A percentile compares a stretch with the other conserved stretches of the same genome.
These are phyloP conservation scores for Pantherophis alleghaniensis DNA, from an alignment of 2,797 vertebrate genomes.

Conservation along the genomic window DNA sequence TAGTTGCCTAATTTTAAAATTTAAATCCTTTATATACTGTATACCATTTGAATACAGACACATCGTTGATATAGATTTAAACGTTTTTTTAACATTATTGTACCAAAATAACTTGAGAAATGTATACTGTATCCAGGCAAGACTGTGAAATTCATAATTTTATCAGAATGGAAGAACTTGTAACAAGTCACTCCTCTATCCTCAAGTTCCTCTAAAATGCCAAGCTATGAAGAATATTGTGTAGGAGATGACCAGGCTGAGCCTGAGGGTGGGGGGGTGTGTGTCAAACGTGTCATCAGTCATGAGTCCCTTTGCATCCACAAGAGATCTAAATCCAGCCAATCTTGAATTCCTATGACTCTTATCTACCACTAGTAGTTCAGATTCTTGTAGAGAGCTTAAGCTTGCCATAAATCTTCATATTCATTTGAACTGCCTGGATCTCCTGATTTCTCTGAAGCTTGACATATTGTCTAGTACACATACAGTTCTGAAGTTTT, in stretches of 20 bases:
- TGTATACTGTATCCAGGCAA: constrained; percentile 10
- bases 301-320: neutral
- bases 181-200: neutral
- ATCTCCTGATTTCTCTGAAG: neutral
- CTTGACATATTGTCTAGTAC: neutral
- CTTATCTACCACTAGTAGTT: neutral
- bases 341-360: neutral
- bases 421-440: neutral
- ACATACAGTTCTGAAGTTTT: constrained; percentile 22
- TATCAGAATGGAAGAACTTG: constrained; percentile 12
- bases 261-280: neutral
- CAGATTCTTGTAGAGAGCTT: neutral
- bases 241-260: neutral
- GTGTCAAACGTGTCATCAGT: neutral
- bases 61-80: constrained; percentile 25
- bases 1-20: neutral
- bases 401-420: neutral
- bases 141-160: constrained; percentile 29
- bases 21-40: neutral
- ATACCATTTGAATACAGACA: constrained; percentile 13
- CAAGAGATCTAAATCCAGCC: neutral
- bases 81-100: constrained; percentile 15
- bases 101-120: constrained; percentile 44
- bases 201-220: neutral
- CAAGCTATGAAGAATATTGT: neutral